phyloP scores from a whole-genome alignment of 2,888 invertebrate species.

The Drosophila falleni region DNA sequence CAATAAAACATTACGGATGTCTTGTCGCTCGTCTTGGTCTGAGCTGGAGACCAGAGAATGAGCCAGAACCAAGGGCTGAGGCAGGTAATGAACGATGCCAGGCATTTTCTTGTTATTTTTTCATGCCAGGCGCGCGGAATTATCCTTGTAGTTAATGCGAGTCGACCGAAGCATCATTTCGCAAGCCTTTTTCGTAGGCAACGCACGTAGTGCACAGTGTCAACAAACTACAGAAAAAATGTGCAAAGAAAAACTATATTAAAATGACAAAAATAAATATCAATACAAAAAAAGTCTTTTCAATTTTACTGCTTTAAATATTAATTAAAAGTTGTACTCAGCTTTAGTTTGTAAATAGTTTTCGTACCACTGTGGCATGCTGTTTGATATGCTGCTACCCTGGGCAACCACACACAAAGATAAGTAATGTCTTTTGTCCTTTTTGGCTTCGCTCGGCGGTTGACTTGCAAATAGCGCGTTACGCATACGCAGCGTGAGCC shows the following conservation, averaged over 20 bases:
- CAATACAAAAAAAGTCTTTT: not conserved
- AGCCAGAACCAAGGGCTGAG: conserved; percentile 14
- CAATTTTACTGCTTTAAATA: not conserved
- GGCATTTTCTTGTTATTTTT: conserved; percentile 78
- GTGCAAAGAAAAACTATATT: not conserved
- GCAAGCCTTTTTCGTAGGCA: conserved; percentile 55
- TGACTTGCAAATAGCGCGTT: conserved; percentile 69
- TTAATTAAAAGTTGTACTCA: not conserved
- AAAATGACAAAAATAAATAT: not conserved
- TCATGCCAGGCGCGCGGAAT: conserved; percentile 59
- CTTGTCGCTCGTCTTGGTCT: conserved; percentile 61
- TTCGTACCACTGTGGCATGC: conserved; percentile 29
- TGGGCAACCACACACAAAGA: conserved; percentile 48
- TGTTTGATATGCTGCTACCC: conserved; percentile 27
- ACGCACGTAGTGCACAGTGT: conserved; percentile 60
- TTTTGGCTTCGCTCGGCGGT: conserved; percentile 49
- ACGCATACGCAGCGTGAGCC: conserved; percentile 66
- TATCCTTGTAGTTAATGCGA: conserved; percentile 76
- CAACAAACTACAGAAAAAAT: not conserved
- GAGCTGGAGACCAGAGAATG: not conserved
- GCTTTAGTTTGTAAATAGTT: not conserved
- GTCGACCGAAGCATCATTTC: conserved; percentile 46
- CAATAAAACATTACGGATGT: conserved; percentile 78
- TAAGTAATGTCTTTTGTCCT: conserved; percentile 65
- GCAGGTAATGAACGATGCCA: conserved; percentile 73